Evolutionary conservation across 1,140 invertebrate genomes (phyloP).

Genomic region (Arctopsyche grandis): DNA sequence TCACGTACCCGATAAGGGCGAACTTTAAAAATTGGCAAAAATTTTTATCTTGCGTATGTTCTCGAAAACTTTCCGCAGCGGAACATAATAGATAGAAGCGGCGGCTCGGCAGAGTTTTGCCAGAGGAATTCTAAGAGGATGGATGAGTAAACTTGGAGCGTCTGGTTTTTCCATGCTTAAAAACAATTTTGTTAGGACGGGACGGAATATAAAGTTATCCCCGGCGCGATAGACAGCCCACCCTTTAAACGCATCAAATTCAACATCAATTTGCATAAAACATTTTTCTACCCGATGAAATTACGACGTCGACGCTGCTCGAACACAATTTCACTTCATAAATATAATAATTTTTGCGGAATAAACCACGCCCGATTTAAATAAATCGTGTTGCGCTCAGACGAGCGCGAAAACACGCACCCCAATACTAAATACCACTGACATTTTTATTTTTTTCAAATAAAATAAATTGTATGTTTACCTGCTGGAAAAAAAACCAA

Average conservation of each 20-base stretch:
- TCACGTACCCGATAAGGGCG: neutral
- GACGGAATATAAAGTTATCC: neutral
- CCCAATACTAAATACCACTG: no score
- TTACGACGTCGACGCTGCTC: neutral
- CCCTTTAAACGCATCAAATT: neutral
- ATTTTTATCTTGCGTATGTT: neutral
- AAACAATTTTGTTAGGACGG: slow-evolving; percentile 1
- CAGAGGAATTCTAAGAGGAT: slow-evolving; percentile 19
- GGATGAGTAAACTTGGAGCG: neutral
- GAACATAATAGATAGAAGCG: slow-evolving; percentile 7
- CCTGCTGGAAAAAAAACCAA: no score
- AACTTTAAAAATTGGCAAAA: slow-evolving; percentile 8
- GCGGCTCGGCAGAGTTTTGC: neutral
- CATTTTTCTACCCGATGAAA: neutral
- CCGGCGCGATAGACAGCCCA: neutral
- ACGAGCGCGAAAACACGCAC: no score
- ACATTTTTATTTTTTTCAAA: no score
- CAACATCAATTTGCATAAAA: slow-evolving; percentile 4
- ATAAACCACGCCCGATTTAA: no score
- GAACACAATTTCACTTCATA: no score
- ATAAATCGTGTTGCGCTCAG: no score
- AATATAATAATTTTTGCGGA: no score
- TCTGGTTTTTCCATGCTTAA: neutral
- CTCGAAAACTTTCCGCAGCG: neutral
- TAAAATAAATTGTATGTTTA: no score